phyloP scores from a whole-genome alignment of 64 coral and sea anemone species.

The Acropora yongei region DNA sequence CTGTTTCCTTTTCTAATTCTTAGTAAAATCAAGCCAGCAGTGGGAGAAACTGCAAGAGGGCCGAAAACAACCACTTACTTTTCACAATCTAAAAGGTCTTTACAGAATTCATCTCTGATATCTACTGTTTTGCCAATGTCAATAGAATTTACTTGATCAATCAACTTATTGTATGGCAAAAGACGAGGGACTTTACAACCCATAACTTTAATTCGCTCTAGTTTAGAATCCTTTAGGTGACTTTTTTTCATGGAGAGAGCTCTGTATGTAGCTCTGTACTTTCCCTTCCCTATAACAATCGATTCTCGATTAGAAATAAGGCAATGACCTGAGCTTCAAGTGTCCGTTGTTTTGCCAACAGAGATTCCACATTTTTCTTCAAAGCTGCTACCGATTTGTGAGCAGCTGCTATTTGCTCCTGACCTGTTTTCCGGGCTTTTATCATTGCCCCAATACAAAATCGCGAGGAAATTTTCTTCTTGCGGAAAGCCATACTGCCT shows the following conservation, averaged over 20 bases:
- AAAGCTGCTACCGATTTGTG: no score
- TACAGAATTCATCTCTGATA: conserved; percentile 37
- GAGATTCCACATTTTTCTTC: no score
- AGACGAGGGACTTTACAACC: conserved; percentile 32
- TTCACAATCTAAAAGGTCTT: conserved; percentile 38
- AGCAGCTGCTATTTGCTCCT: no score
- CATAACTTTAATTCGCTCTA: background rate
- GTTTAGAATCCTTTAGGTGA: background rate
- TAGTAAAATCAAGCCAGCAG: background rate
- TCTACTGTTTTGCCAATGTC: conserved; percentile 48
- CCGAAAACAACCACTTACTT: conserved; percentile 57
- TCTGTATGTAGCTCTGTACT: conserved; percentile 3
- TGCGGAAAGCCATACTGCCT: no score
- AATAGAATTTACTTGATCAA: conserved; percentile 31
- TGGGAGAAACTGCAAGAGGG: conserved; percentile 36
- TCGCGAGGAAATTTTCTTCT: no score
- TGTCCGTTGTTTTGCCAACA: no score
- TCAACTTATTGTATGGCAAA: conserved; percentile 39
- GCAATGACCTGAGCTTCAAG: no score
- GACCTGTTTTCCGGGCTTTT: no score
- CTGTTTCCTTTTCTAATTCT: no score
- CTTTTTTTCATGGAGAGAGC: conserved; percentile 24
- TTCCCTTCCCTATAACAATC: conserved; percentile 16
- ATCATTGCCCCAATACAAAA: no score
- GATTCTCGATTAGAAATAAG: no score